Evolutionary conservation across 2,113 vertebrate genomes (phyloP), one percentile per base, ranked within the genome.

Genomic region (Amblyopsis rosae): DNA sequence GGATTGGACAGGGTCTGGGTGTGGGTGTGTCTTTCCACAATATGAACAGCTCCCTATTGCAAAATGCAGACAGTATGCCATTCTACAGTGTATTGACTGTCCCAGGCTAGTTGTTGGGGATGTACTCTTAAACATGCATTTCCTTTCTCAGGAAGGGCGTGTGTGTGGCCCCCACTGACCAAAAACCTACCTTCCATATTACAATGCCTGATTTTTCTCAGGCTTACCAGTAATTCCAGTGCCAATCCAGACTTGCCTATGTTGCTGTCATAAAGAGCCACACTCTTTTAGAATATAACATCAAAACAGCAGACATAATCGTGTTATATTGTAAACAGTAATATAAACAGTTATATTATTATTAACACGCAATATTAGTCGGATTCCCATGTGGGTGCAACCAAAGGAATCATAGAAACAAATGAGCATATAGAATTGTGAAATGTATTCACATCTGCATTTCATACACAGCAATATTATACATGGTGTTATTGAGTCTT

Each of bases 141-240:
- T 89, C 81, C 87, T 83, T 59, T 46, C 11, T 80, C 81, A 87
- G 88, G 90, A 91, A 89, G 78, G 81, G 86, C 45, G 79, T 70
- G 56, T 53, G 62, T 59, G 55, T 63, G 59, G 33, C 68, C 17
- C 12, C 35, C 49, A 51, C 49, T 15, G 12, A 11, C 49, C 5
- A 32, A 19, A 33, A 32, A 58, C 7, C 56, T 58, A 41, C 35
- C 35, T 41, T 41, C 35, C 26, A 26, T 26, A 26, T 26, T 26
- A 26, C 26, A 26, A 26, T 26, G 26, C 26, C 26, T 26, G 2
- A 26, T 2, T 26, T 26, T 26, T 26, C 26, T 26, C 26, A 26
- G 26, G 26, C 26, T 26, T 26, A 26, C 26, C 26, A 26, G 26
- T 26, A 41, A 54, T 47, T 54, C 4, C 3, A 26, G 55, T 32